Evolutionary conservation across 2,888 invertebrate species (phyloP).

Genomic region (Chrysina gloriosa): DNA sequence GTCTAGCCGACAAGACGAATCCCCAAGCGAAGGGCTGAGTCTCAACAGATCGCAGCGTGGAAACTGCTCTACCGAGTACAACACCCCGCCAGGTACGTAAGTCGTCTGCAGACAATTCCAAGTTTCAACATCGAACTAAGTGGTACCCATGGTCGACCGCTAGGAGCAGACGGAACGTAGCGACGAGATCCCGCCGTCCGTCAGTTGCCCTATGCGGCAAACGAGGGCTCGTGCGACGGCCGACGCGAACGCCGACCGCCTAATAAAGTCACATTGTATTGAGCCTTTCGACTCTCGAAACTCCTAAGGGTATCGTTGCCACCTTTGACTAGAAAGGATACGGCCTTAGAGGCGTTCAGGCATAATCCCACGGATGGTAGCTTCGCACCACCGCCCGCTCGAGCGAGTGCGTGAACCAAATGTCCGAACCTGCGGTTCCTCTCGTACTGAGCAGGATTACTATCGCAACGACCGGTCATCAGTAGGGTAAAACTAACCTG

Average conservation of each 20-base stretch:
- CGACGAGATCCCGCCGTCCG: constrained; percentile 52
- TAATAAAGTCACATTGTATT: constrained; percentile 63
- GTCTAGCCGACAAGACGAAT: constrained; percentile 24
- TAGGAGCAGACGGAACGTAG: constrained; percentile 48
- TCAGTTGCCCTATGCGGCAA: too few species aligned
- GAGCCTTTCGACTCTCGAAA: constrained; percentile 55
- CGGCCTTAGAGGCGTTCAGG: too few species aligned
- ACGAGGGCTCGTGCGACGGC: constrained; percentile 59
- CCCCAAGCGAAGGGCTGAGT: constrained; percentile 65
- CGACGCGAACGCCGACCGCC: constrained; percentile 57
- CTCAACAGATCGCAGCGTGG: constrained; percentile 72
- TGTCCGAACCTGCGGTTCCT: constrained; percentile 69
- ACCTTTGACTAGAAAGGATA: constrained; percentile 70
- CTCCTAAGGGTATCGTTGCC: constrained; percentile 60
- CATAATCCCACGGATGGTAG: too few species aligned
- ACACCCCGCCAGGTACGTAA: too few species aligned
- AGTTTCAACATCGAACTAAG: constrained; percentile 67
- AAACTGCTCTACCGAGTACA: constrained; percentile 71
- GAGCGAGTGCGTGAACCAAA: constrained; percentile 71
- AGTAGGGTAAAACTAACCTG: constrained; percentile 70
- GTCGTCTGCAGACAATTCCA: constrained; percentile 74
- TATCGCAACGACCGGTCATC: constrained; percentile 63
- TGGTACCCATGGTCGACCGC: constrained; percentile 53
- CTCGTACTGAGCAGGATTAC: constrained; percentile 66
- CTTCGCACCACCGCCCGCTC: constrained; percentile 75